These are phyloP conservation scores for Synanceia verrucosa DNA, from an alignment of 2,797 vertebrate species.

Conservation along the genomic window DNA sequence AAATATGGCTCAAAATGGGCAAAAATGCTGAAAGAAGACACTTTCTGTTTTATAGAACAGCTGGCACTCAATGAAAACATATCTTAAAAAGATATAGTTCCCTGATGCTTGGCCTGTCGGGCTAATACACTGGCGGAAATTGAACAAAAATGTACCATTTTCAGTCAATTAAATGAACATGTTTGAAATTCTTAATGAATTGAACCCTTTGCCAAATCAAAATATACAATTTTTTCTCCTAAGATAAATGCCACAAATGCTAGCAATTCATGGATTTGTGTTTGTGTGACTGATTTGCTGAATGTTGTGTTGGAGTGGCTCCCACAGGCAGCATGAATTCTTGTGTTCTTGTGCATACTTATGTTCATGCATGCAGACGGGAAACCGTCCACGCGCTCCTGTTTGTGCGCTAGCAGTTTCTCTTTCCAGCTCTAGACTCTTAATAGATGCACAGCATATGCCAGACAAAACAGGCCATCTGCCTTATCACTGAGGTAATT, in stretches of 20 bases:
- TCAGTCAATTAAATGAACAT: background rate
- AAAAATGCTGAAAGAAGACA: no score
- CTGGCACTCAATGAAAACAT: no score
- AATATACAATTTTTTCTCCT: background rate
- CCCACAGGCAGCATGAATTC: background rate
- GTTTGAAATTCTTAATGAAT: background rate
- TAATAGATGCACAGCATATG: constrained; percentile 77
- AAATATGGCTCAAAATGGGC: no score
- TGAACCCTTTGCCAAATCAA: background rate
- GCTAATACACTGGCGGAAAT: no score
- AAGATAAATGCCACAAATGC: background rate
- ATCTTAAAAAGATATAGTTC: no score
- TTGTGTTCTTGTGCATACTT: background rate
- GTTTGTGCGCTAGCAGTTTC: constrained; percentile 31
- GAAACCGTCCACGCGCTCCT: constrained; percentile 17
- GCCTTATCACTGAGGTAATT: constrained; percentile 81
- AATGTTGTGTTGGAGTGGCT: constrained; percentile 2
- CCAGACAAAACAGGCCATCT: constrained; percentile 81
- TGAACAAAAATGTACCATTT: background rate
- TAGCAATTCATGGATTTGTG: background rate
- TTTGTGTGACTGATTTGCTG: background rate
- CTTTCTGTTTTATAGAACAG: no score
- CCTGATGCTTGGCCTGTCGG: no score
- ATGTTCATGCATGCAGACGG: background rate
- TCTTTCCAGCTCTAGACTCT: constrained; percentile 49